Evolutionary conservation across 2,888 invertebrate species (phyloP).

Genomic region (Sepiola atlantica): DNA sequence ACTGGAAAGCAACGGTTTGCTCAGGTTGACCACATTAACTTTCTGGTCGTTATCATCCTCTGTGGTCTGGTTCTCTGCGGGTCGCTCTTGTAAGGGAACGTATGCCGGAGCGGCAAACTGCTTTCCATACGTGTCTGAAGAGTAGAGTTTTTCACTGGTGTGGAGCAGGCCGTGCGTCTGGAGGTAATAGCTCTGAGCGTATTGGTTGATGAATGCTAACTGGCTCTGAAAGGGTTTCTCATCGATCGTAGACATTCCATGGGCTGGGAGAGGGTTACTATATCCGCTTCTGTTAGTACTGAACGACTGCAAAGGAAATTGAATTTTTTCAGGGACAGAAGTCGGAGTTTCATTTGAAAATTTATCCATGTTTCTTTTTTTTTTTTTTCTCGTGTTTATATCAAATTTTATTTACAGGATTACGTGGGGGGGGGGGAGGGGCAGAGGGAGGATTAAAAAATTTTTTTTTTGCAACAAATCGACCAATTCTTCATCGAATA

Average conservation of each 20-base stretch:
- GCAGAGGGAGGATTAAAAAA: neutral
- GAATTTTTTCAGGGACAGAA: neutral
- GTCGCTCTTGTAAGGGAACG: neutral
- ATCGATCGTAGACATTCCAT: constrained; percentile 24
- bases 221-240: constrained; percentile 34
- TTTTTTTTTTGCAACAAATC: neutral
- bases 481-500: neutral
- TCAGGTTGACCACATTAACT: neutral
- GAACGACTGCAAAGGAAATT: neutral
- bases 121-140: neutral
- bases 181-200: constrained; percentile 24
- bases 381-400: neutral
- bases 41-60: neutral
- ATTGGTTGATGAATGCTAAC: neutral
- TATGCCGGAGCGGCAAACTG: neutral
- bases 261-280: neutral
- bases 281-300: neutral
- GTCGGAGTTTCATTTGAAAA: neutral
- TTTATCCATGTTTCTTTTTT: neutral
- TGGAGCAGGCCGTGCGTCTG: neutral
- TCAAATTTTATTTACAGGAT: neutral
- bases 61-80: neutral
- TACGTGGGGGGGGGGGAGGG: too few relatives aligned
- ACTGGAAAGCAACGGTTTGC: neutral
- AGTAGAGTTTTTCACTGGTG: constrained; percentile 33